These are phyloP conservation scores for Bombus difficillimus DNA, from an alignment of 1,140 invertebrate genomes.

Conservation along the genomic window DNA sequence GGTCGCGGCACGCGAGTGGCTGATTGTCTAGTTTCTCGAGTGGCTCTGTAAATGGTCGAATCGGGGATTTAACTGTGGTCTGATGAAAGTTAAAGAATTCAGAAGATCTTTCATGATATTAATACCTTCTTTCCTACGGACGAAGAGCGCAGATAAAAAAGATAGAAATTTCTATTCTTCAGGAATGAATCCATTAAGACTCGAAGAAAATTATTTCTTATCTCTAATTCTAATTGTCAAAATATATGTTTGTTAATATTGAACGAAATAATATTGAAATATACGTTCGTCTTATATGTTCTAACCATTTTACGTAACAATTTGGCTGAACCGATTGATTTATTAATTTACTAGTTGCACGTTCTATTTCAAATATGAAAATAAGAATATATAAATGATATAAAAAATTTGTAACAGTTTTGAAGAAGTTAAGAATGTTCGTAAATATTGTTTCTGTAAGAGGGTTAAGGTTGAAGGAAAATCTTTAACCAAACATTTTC, in stretches of 20 bases:
- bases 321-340: too few species aligned
- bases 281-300: too few species aligned
- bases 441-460: background rate
- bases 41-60: constrained; percentile 6
- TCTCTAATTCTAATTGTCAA: background rate
- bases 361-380: too few species aligned
- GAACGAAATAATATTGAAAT: too few species aligned
- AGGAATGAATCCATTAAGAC: background rate
- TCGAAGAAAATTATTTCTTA: background rate
- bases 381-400: background rate
- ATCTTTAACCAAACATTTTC: constrained; percentile 55
- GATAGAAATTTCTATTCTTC: background rate
- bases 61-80: background rate
- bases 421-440: background rate
- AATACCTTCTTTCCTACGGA: background rate
- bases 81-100: background rate
- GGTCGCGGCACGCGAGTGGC: constrained; percentile 45
- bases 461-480: constrained; percentile 24
- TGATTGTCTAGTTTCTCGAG: constrained; percentile 10
- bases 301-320: too few species aligned
- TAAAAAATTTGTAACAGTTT: background rate
- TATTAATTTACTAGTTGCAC: too few species aligned
- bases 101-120: background rate
- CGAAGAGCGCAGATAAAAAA: background rate
- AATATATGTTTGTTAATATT: background rate